These are phyloP conservation scores for Charanyca ferruginea DNA, from an alignment of 2,888 invertebrate genomes.

Conservation along the genomic window DNA sequence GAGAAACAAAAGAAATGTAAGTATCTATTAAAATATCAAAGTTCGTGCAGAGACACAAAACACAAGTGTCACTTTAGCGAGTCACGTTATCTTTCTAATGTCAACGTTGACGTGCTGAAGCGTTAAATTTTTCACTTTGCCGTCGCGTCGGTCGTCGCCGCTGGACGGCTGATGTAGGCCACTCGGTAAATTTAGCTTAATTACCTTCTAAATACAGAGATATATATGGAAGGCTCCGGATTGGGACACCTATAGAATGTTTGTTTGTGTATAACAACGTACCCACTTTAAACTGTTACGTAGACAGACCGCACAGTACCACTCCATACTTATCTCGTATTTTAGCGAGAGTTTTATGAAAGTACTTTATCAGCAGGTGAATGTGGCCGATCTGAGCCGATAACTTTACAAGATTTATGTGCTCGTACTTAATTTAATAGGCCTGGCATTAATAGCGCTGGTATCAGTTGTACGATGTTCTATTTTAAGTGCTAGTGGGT, in stretches of 20 bases:
- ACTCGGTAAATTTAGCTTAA: slow-evolving; percentile 76
- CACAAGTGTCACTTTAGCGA: slow-evolving; percentile 19
- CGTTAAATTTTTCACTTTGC: slow-evolving; percentile 63
- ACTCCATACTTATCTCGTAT: slow-evolving; percentile 44
- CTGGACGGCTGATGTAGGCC: slow-evolving; percentile 68
- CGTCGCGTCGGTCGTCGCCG: slow-evolving; percentile 45
- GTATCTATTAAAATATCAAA: slow-evolving; percentile 40
- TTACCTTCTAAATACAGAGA: slow-evolving; percentile 69
- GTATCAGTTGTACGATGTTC: slow-evolving; percentile 41
- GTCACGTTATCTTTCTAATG: slow-evolving; percentile 43
- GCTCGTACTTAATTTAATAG: slow-evolving; percentile 44
- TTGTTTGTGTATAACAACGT: slow-evolving; percentile 34
- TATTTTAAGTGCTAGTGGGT: slow-evolving; percentile 35
- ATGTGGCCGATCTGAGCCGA: slow-evolving; percentile 31
- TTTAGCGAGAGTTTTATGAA: slow-evolving; percentile 52
- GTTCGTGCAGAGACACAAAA: slow-evolving; percentile 30
- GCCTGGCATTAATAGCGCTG: slow-evolving; percentile 37
- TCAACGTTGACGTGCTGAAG: slow-evolving; percentile 57
- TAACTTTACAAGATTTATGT: slow-evolving; percentile 58
- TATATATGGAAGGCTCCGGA: slow-evolving; percentile 52
- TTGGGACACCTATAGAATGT: slow-evolving; percentile 53
- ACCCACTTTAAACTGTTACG: slow-evolving; percentile 37
- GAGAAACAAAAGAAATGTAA: slow-evolving; percentile 32
- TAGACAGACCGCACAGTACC: slow-evolving; percentile 35
- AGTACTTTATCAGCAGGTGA: slow-evolving; percentile 50